Percentiles rank a stretch among this genome's conserved stretches.
Evolutionary conservation across 64 coral and sea anemone genomes (phyloP).

Genomic region (Pocillopora verrucosa): DNA sequence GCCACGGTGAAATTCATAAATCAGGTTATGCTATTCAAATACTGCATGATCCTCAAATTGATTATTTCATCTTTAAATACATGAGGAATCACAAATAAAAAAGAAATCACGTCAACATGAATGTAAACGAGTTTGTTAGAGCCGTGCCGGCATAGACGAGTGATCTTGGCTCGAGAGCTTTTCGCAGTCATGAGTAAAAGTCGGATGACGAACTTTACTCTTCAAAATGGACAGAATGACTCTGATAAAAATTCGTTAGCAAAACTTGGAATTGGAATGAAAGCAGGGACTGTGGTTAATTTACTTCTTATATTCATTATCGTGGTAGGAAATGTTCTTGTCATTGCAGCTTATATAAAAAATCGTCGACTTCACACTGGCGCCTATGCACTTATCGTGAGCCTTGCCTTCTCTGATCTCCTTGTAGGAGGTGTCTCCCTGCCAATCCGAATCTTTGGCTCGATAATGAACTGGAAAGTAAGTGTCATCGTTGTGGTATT

Average conservation of each 20-base stretch:
- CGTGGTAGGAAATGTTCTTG: conserved; percentile 60
- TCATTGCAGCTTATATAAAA: conserved; percentile 67
- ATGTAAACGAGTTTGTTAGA: too few relatives aligned
- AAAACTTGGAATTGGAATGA: background rate
- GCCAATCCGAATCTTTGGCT: conserved; percentile 71
- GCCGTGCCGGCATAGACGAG: too few relatives aligned
- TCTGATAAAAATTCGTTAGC: background rate
- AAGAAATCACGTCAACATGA: too few relatives aligned
- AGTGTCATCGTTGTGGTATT: background rate
- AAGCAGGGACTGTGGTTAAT: background rate
- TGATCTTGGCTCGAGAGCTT: too few relatives aligned
- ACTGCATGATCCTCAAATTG: too few relatives aligned
- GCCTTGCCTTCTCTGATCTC: conserved; percentile 69
- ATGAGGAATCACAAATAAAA: too few relatives aligned
- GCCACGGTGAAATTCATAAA: too few relatives aligned
- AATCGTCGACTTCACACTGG: conserved; percentile 71
- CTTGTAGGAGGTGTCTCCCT: conserved; percentile 73
- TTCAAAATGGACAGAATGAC: too few relatives aligned
- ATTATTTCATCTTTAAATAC: too few relatives aligned
- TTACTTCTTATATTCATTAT: conserved; percentile 46
- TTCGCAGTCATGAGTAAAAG: too few relatives aligned
- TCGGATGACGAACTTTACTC: too few relatives aligned
- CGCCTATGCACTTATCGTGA: conserved; percentile 70
- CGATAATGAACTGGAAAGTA: background rate
- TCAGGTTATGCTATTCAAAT: too few relatives aligned